These are phyloP conservation scores for Carassius auratus DNA, from an alignment of 2,113 vertebrate species.

Conservation along the genomic window DNA sequence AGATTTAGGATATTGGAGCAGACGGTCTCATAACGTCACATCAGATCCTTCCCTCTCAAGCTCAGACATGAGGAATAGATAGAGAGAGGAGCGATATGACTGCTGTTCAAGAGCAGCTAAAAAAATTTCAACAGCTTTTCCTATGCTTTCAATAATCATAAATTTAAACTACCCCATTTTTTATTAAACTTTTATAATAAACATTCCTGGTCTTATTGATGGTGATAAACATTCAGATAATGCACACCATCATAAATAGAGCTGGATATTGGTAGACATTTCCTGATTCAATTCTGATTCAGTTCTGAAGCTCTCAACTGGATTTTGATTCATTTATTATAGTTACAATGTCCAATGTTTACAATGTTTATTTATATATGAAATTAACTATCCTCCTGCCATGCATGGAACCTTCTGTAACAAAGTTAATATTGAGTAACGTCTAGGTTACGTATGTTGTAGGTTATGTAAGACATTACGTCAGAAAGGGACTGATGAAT, in stretches of 20 bases:
- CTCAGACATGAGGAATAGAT: not conserved
- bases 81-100: not conserved
- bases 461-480: too few species aligned
- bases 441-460: too few species aligned
- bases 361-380: too few species aligned
- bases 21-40: constrained; percentile 28
- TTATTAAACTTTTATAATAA: not conserved
- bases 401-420: too few species aligned
- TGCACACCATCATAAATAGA: too few species aligned
- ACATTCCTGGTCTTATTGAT: not conserved
- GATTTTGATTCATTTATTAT: not conserved
- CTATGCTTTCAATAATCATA: not conserved
- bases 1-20: constrained; percentile 35
- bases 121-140: not conserved
- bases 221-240: not conserved
- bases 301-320: not conserved
- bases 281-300: not conserved
- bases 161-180: not conserved
- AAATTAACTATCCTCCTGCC: too few species aligned
- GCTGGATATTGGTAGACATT: not conserved
- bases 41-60: constrained; percentile 39
- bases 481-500: too few species aligned
- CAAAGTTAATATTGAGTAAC: too few species aligned
- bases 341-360: too few species aligned
- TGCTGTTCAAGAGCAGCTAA: not conserved